These are phyloP conservation scores for Ochropleura plecta DNA, from an alignment of 2,888 invertebrate genomes.

Conservation along the genomic window DNA sequence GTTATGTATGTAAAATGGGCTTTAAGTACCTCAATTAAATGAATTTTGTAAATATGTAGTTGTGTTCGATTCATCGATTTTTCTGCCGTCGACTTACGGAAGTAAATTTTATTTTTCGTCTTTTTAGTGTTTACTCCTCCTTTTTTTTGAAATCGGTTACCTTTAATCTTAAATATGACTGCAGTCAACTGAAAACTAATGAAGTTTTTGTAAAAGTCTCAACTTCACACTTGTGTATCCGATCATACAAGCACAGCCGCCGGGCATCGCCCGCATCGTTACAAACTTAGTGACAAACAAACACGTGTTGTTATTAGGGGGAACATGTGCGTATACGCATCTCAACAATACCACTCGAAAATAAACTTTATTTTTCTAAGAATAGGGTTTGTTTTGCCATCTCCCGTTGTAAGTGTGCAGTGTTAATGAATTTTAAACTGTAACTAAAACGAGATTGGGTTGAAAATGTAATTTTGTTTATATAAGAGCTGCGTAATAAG, in stretches of 20 bases:
- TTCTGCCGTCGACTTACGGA: too few relatives aligned
- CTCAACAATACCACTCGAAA: slow-evolving; percentile 20
- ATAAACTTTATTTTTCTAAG: rapidly evolving
- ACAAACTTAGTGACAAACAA: slow-evolving; percentile 70
- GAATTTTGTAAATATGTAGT: too few relatives aligned
- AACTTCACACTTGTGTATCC: slow-evolving; percentile 48
- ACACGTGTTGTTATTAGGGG: slow-evolving; percentile 63
- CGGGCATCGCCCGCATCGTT: slow-evolving; percentile 66
- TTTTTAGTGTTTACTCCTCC: too few relatives aligned
- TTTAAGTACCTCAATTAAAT: too few relatives aligned
- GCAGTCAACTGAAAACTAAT: neutral
- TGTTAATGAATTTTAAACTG: slow-evolving; percentile 24
- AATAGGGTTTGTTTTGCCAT: neutral
- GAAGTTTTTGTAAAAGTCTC: neutral
- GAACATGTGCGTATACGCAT: slow-evolving; percentile 65
- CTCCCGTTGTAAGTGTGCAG: rapidly evolving
- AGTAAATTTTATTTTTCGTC: too few relatives aligned
- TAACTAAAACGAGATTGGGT: neutral
- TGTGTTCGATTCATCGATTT: too few relatives aligned
- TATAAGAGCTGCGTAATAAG: slow-evolving; percentile 28
- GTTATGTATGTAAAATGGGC: too few relatives aligned
- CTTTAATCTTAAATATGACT: too few relatives aligned
- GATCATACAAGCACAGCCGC: slow-evolving; percentile 50
- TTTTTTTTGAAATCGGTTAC: too few relatives aligned
- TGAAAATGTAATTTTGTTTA: slow-evolving; percentile 10